Conservation (phyloP, 2,113 vertebrate genomes). For the Macaca fascicularis region DNA sequence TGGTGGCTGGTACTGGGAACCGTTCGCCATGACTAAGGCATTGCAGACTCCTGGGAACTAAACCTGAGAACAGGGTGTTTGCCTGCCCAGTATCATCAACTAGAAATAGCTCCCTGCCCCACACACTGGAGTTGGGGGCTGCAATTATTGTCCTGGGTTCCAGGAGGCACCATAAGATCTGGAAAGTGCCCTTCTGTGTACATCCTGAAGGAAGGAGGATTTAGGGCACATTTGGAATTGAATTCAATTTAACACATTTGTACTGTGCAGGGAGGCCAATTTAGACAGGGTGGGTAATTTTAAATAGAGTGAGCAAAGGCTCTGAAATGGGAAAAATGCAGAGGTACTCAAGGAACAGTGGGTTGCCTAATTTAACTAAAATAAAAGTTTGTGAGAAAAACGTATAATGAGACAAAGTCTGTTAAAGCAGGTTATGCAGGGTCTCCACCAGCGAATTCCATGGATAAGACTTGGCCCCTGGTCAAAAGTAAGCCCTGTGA, state of each 20-base stretch:
- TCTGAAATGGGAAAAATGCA: background rate
- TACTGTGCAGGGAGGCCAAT: background rate
- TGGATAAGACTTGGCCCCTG: background rate
- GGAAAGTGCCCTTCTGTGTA: background rate
- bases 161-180: background rate
- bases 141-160: background rate
- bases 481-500: background rate
- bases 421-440: background rate
- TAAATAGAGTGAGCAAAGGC: background rate
- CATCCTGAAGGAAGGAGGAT: background rate
- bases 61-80: background rate
- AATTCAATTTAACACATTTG: background rate
- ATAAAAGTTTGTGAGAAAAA: background rate
- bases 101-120: background rate
- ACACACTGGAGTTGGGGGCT: fast-evolving
- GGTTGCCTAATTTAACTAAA: background rate
- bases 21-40: no score
- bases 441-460: background rate
- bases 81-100: background rate
- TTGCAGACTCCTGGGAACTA: background rate
- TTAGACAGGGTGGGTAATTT: background rate
- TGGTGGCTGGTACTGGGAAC: background rate
- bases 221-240: background rate
- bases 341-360: background rate
- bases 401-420: background rate